phyloP scores from a whole-genome alignment of 2,113 vertebrate species.

The Chroicocephalus ridibundus region DNA sequence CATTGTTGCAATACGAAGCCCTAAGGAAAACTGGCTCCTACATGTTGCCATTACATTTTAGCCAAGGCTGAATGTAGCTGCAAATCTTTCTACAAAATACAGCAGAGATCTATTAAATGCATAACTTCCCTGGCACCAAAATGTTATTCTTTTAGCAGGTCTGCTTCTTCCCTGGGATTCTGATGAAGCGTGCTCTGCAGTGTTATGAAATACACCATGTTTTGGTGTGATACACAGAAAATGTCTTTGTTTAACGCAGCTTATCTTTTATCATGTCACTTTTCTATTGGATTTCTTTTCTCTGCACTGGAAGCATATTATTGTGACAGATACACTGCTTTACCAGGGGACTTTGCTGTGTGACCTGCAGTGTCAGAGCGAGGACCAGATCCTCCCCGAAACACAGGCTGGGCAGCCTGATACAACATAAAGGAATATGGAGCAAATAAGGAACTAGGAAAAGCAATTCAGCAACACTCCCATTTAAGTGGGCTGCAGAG shows the following conservation, averaged over 20 bases:
- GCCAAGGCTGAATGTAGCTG: conserved; percentile 55
- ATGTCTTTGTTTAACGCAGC: conserved; percentile 62
- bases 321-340: background rate
- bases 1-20: conserved; percentile 21
- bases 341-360: background rate
- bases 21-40: conserved; percentile 60
- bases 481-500: background rate
- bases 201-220: conserved; percentile 52
- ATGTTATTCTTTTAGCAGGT: conserved; percentile 51
- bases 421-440: background rate
- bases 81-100: conserved; percentile 60
- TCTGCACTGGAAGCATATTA: conserved; percentile 16
- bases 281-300: conserved; percentile 66
- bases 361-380: background rate
- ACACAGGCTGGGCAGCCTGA: background rate
- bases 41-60: conserved; percentile 44
- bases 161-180: conserved; percentile 45
- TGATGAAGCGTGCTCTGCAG: conserved; percentile 47
- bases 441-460: background rate
- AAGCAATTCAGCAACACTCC: background rate
- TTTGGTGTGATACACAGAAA: conserved; percentile 47
- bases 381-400: background rate
- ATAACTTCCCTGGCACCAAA: conserved; percentile 63
- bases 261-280: conserved; percentile 64
- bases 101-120: conserved; percentile 65